Percentiles rank a stretch among this genome's conserved stretches.
These are phyloP conservation scores for Catocala fraxini DNA, from an alignment of 2,888 invertebrate genomes.

Conservation along the genomic window DNA sequence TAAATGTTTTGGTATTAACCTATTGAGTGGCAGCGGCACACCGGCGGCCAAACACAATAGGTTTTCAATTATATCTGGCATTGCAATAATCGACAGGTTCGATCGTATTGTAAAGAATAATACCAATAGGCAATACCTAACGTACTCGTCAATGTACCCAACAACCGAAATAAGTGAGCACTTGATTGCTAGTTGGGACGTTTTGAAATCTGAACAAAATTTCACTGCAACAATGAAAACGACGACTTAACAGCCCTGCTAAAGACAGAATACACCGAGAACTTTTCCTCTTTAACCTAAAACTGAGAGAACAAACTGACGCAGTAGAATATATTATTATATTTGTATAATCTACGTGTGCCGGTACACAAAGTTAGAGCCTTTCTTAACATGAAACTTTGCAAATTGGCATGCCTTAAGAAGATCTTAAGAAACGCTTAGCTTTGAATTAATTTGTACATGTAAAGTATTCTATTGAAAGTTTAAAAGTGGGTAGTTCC, in stretches of 20 bases:
- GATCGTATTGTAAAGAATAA: too few species aligned
- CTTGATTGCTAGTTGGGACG: too few species aligned
- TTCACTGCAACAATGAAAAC: neutral
- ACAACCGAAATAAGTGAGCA: neutral
- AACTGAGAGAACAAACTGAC: slow-evolving; percentile 32
- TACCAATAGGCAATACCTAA: too few species aligned
- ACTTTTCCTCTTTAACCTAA: slow-evolving; percentile 19
- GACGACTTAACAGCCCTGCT: neutral
- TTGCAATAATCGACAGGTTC: too few species aligned
- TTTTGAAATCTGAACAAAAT: too few species aligned
- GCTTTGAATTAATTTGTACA: slow-evolving; percentile 7
- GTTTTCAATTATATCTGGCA: too few species aligned
- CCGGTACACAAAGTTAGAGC: slow-evolving; percentile 33
- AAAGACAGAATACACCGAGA: slow-evolving; percentile 31
- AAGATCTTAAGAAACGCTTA: slow-evolving; percentile 6
- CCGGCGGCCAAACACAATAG: too few species aligned
- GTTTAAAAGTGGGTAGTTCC: neutral
- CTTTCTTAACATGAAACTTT: slow-evolving; percentile 39
- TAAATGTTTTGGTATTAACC: too few species aligned
- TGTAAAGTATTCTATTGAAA: neutral
- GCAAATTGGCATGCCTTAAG: slow-evolving; percentile 27
- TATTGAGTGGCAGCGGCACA: too few species aligned
- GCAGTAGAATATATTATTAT: slow-evolving; percentile 33
- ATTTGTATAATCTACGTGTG: slow-evolving; percentile 20
- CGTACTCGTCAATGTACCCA: neutral